A percentile compares a stretch with the other conserved stretches of the same genome.
These are phyloP conservation scores for Penaeus vannamei DNA, from an alignment of 1,140 invertebrate genomes.

Conservation along the genomic window DNA sequence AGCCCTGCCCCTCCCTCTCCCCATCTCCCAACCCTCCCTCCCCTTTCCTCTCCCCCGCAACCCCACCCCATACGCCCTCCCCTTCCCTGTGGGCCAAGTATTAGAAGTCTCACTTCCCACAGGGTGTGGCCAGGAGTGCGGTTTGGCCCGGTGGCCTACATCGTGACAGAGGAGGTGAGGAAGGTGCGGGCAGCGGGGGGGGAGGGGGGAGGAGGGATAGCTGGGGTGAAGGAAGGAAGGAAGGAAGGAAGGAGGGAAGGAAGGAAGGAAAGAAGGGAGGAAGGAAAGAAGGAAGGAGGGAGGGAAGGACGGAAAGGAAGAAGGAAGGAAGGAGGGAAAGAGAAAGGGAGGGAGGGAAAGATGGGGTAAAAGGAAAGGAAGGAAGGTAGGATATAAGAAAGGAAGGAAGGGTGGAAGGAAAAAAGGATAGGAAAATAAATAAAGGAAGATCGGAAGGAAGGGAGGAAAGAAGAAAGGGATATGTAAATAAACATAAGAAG, in stretches of 20 bases:
- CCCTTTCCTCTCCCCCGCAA: too few relatives aligned
- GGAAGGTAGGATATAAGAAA: background rate
- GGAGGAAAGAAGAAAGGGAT: background rate
- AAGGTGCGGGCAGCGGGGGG: background rate
- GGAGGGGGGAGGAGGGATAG: background rate
- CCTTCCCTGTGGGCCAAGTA: too few relatives aligned
- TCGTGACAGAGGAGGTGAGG: too few relatives aligned
- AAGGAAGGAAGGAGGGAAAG: background rate
- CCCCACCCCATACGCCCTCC: too few relatives aligned
- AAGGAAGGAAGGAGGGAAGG: background rate
- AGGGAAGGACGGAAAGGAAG: background rate
- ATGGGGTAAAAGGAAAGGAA: background rate
- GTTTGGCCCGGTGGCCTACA: too few relatives aligned
- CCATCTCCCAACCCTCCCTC: too few relatives aligned
- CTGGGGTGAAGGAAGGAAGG: slow-evolving; percentile 20
- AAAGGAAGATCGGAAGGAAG: background rate
- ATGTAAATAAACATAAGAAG: too few relatives aligned
- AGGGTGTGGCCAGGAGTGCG: too few relatives aligned
- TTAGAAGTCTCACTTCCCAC: too few relatives aligned
- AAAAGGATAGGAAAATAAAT: background rate
- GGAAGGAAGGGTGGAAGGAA: background rate
- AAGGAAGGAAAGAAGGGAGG: background rate
- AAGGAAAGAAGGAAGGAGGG: background rate
- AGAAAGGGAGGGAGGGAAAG: background rate
- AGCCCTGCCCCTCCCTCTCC: too few relatives aligned